Evolutionary conservation across 2,113 vertebrate genomes (phyloP), one percentile per base, ranked within the genome.

Genomic region (Myotis lucifugus): DNA sequence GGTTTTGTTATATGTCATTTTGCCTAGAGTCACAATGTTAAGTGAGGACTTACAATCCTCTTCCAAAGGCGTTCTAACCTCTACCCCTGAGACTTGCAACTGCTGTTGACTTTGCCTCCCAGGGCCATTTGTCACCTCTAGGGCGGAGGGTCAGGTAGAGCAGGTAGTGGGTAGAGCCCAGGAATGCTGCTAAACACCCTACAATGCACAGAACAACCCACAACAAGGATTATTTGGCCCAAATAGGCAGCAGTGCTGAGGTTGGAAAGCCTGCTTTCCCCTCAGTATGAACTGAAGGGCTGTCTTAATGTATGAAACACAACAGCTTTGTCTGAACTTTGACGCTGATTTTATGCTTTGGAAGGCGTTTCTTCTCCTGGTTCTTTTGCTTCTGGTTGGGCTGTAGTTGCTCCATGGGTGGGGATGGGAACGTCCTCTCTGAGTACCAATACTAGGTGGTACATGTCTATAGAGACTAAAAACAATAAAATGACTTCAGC

Each of bases 181-280:
- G 46, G 42, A 27, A 48, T 14, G 34, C 32, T 42, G 54, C 32
- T 29, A 6, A 67, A 40, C 12, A n/a, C 4, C n/a, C 19, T 89
- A 0, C 21, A 19, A 0, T 6, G 15, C 14, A 8, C 2, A 56
- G 42, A 5, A 37, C 3, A 46, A 21, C 19, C 73, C 25, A 25
- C 5, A 34, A 3, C n/a, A 8, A 52, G 29, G 64, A 15, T 64
- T 12, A 15, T 42, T 72, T 0, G 5, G 8, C 29, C n/a, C 23
- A 56, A 9, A 3, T 29, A 32, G 25, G 18, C 59, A 37, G 0
- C 25, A 29, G 37, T 37, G 18, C 10, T 50, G 12, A 83, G 10
- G 8, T 8, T 37, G 40, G 29, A n/a, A 87, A 84, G n/a, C 32
- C 52, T 77, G 17, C 78, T 70, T 21, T 67, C 29, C 32, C 15